Evolutionary conservation across 2,113 vertebrate genomes (phyloP).

Genomic region (Nettapus auritus): DNA sequence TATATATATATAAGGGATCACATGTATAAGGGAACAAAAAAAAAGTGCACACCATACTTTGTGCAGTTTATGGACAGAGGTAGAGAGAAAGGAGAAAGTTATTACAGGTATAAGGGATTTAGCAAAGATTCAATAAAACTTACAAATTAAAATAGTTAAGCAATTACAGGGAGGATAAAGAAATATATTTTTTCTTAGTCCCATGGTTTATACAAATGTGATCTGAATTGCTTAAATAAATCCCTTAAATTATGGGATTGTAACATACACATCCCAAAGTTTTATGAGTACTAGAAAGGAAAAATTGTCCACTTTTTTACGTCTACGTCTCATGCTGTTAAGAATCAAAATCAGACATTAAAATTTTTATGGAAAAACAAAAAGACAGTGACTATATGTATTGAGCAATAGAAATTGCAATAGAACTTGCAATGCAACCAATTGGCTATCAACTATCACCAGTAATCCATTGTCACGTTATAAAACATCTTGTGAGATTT

Average conservation of each 20-base stretch:
- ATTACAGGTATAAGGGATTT: background rate
- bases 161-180: background rate
- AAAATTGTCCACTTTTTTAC: background rate
- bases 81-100: background rate
- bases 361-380: background rate
- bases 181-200: background rate
- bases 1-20: background rate
- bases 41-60: background rate
- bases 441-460: background rate
- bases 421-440: background rate
- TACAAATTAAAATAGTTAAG: background rate
- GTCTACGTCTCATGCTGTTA: background rate
- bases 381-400: background rate
- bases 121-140: background rate
- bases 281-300: background rate
- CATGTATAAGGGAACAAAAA: background rate
- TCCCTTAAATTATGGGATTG: background rate
- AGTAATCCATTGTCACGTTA: background rate
- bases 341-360: background rate
- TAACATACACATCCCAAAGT: background rate
- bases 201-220: background rate
- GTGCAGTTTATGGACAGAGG: background rate
- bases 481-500: rapidly evolving
- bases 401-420: background rate
- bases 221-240: background rate